phyloP scores from a whole-genome alignment of 2,888 invertebrate genomes.

The Drosophila flavopinicola region DNA sequence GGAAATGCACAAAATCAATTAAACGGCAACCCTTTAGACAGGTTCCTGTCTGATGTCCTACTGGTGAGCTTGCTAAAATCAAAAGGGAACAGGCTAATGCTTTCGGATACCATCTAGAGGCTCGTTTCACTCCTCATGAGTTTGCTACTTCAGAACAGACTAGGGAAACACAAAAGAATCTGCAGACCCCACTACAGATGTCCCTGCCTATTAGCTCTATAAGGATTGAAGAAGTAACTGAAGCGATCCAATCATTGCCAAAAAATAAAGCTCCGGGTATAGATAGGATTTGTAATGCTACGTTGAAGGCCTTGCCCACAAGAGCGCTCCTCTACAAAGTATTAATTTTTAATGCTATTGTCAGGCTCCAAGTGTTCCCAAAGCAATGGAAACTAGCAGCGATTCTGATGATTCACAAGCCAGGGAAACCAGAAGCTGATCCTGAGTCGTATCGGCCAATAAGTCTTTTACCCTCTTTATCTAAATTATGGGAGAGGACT shows the following conservation, averaged over 20 bases:
- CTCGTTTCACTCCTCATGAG: neutral
- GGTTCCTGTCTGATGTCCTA: no score
- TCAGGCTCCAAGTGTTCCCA: neutral
- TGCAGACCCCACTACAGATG: neutral
- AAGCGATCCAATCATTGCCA: neutral
- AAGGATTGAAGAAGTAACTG: neutral
- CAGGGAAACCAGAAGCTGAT: neutral
- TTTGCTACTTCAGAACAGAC: neutral
- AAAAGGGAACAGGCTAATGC: neutral
- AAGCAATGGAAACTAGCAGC: slow-evolving; percentile 8
- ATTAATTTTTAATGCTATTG: slow-evolving; percentile 6
- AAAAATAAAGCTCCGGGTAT: neutral
- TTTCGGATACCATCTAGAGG: neutral
- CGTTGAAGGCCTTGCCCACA: slow-evolving; percentile 6
- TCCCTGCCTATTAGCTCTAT: neutral
- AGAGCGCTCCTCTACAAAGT: slow-evolving; percentile 1
- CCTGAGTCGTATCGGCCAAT: slow-evolving; percentile 1
- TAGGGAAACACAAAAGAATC: neutral
- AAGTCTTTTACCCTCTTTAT: slow-evolving; percentile 1
- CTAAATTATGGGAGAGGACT: neutral
- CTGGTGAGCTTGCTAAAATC: neutral
- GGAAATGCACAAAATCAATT: slow-evolving; percentile 1
- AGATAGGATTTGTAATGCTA: slow-evolving; percentile 1
- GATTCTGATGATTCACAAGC: neutral
- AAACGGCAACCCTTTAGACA: slow-evolving; percentile 2